phyloP scores from a whole-genome alignment of 2,888 invertebrate species.

The Cepaea hortensis region DNA sequence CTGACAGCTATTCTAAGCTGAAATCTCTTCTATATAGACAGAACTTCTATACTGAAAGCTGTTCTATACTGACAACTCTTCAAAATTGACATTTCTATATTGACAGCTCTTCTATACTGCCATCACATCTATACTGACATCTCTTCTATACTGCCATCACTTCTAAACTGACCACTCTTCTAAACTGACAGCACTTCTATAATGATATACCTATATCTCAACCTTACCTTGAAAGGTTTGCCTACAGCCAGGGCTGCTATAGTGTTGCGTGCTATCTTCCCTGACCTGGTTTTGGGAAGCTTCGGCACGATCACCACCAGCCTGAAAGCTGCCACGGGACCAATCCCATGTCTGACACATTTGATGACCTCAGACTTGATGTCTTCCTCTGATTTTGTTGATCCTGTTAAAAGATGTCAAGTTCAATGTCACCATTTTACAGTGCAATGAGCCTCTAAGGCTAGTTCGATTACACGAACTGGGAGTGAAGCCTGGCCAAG shows the following conservation, averaged over 20 bases:
- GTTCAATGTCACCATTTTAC: neutral
- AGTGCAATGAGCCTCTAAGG: too few species aligned
- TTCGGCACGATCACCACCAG: constrained; percentile 87
- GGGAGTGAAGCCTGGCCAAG: too few species aligned
- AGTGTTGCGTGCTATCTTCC: constrained; percentile 88
- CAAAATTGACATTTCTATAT: neutral
- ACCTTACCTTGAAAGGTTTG: constrained; percentile 83
- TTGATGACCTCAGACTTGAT: constrained; percentile 78
- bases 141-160: neutral
- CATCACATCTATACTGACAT: neutral
- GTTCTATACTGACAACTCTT: neutral
- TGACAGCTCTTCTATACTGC: neutral
- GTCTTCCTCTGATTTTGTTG: constrained; percentile 24
- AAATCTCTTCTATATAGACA: neutral
- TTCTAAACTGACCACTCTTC: neutral
- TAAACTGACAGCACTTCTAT: neutral
- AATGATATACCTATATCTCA: neutral
- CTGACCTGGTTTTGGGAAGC: constrained; percentile 91
- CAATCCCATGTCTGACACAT: constrained; percentile 83
- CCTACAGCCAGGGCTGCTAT: constrained; percentile 90
- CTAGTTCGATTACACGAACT: too few species aligned
- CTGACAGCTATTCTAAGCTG: neutral
- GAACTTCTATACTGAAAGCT: too few species aligned
- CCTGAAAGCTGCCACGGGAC: constrained; percentile 92
- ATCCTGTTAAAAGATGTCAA: constrained; percentile 22